phyloP scores from a whole-genome alignment of 2,888 invertebrate species.

The Apoderus coryli region DNA sequence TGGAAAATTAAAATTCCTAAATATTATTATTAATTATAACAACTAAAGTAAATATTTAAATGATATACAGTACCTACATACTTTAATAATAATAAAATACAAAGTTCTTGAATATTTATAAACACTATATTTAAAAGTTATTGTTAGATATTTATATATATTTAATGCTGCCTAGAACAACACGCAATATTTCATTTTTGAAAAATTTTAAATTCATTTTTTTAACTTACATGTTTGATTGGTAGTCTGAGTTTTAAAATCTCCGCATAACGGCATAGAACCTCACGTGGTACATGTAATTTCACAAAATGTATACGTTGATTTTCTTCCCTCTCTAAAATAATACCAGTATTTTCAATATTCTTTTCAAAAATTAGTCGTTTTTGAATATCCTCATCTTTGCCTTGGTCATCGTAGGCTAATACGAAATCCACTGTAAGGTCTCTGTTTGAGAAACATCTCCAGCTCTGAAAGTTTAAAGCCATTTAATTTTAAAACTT shows the following conservation, averaged over 20 bases:
- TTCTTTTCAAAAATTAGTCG: slow-evolving; percentile 45
- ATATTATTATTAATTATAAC: too few relatives aligned
- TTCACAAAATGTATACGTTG: slow-evolving; percentile 54
- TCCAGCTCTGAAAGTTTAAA: slow-evolving; percentile 36
- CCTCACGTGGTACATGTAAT: slow-evolving; percentile 57
- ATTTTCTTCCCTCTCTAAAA: slow-evolving; percentile 44
- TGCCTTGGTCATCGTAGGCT: slow-evolving; percentile 36
- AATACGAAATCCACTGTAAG: slow-evolving; percentile 45
- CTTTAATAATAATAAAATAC: too few relatives aligned
- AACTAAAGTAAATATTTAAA: too few relatives aligned
- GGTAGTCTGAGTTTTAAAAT: slow-evolving; percentile 64
- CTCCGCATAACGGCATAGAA: slow-evolving; percentile 58
- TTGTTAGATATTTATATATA: too few relatives aligned
- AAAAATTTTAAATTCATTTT: too few relatives aligned
- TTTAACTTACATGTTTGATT: slow-evolving; percentile 45
- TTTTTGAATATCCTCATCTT: slow-evolving; percentile 30
- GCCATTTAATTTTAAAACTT: too few relatives aligned
- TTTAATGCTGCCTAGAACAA: too few relatives aligned
- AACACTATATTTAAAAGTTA: too few relatives aligned
- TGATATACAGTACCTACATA: too few relatives aligned
- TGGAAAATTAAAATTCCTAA: too few relatives aligned
- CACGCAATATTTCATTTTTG: too few relatives aligned
- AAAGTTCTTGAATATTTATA: too few relatives aligned
- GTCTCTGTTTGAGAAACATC: slow-evolving; percentile 37
- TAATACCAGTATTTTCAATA: slow-evolving; percentile 44